phyloP scores from a whole-genome alignment of 2,113 vertebrate species.

The Microtus oregoni region DNA sequence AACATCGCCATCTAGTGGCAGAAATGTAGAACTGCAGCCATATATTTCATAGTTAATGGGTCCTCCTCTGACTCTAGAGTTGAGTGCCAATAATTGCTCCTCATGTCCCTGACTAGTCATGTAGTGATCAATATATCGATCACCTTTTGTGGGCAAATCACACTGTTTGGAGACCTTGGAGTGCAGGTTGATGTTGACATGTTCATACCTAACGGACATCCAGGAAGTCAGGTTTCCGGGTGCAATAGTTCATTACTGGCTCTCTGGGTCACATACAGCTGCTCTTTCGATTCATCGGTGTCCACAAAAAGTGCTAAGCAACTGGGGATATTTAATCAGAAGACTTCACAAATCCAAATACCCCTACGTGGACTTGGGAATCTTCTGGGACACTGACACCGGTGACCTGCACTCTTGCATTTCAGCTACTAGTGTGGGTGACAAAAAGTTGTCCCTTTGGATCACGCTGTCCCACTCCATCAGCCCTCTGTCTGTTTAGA shows the following conservation, averaged over 20 bases:
- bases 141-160: neutral
- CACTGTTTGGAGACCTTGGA: neutral
- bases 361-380: neutral
- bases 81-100: neutral
- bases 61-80: neutral
- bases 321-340: neutral
- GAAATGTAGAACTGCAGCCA: constrained; percentile 25
- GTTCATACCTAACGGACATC: neutral
- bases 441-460: neutral
- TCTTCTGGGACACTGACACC: neutral
- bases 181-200: neutral
- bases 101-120: neutral
- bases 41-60: too few relatives aligned
- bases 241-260: constrained; percentile 14
- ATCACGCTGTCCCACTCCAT: too few relatives aligned
- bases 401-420: neutral
- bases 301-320: neutral
- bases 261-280: neutral
- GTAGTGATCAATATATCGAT: neutral
- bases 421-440: neutral
- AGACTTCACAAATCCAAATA: neutral
- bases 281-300: neutral
- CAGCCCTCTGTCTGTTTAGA: neutral
- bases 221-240: neutral
- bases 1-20: constrained; percentile 63